Conservation (phyloP, 2,797 vertebrate species). For the Macropodus opercularis region DNA sequence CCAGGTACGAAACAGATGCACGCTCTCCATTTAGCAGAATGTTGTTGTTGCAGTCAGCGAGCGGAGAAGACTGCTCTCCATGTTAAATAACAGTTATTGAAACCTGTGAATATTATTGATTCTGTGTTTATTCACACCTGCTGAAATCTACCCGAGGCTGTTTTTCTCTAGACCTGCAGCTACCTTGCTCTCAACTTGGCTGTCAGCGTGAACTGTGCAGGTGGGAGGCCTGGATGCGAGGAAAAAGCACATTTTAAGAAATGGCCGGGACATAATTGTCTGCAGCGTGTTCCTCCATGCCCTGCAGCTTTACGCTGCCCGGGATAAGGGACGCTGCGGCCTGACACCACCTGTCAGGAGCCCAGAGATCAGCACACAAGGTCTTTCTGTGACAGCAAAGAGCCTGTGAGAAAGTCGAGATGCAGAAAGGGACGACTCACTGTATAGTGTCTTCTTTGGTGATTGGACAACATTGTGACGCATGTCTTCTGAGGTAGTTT, state of each 20-base stretch:
- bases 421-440: too few species aligned
- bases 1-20: not conserved
- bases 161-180: not conserved
- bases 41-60: not conserved
- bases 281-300: not conserved
- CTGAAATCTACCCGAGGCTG: not conserved
- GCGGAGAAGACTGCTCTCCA: not conserved
- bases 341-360: not conserved
- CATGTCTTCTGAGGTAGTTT: too few species aligned
- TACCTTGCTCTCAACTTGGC: not conserved
- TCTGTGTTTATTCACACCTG: constrained; percentile 26
- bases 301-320: not conserved
- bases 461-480: too few species aligned
- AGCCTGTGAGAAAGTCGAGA: too few species aligned
- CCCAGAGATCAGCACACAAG: too few species aligned
- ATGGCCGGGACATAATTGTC: not conserved
- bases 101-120: not conserved
- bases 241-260: not conserved
- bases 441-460: too few species aligned
- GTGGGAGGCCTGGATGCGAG: not conserved
- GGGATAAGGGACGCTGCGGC: not conserved
- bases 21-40: too few species aligned
- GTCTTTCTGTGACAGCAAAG: too few species aligned
- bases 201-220: not conserved
- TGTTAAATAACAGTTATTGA: not conserved